Evolutionary conservation across 2,888 invertebrate genomes (phyloP), one percentile per base, ranked within the genome.

Genomic region (Teinopalpus imperialis): DNA sequence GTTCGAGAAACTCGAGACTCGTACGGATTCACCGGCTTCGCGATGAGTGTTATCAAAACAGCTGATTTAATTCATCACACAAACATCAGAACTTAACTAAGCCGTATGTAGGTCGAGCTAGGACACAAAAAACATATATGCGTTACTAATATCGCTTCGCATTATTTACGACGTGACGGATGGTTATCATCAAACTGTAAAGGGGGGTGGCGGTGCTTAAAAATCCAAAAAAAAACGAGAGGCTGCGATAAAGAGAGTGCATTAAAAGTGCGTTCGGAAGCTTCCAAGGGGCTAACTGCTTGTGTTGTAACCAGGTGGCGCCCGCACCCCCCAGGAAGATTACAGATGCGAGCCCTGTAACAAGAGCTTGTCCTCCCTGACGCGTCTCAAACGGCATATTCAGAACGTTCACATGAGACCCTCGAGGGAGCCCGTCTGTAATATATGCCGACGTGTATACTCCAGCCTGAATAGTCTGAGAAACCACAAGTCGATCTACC

Each of bases 401-500:
- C 95, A 95, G 91, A 95, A 96, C 90, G 95, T 95, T 71, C 96
- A 96, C 90, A 95, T 95, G 93, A 92, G 95, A 73, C 95, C 95
- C 69, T 94, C 95, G 81, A 93, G 95, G 90, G 95, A 95, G 90
- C 95, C 95, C 61, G 95, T 95, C 79, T 96, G 96, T 92, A 95
- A 95, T 91, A 95, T 96, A 81, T 96, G 96, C 91, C 95, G 95
- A 87, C 94, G 96, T 78, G 95, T 95, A 66, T 96, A 96, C 91
- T 95, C 95, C 91, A 96, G 95, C 78, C 91, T 96, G 73, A 96
- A 96, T 91, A 95, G 95, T 80, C 92, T 96, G 73, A 92, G 96
- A 83, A 96, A 96, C 91, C 96, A 96, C 92, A 95, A 95, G 92
- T 95, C 95, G 86, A 95, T 96, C 91, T 96, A 96, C 89, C 96